phyloP scores from a whole-genome alignment of 2,797 vertebrate genomes.

The Enteromius anoplus region DNA sequence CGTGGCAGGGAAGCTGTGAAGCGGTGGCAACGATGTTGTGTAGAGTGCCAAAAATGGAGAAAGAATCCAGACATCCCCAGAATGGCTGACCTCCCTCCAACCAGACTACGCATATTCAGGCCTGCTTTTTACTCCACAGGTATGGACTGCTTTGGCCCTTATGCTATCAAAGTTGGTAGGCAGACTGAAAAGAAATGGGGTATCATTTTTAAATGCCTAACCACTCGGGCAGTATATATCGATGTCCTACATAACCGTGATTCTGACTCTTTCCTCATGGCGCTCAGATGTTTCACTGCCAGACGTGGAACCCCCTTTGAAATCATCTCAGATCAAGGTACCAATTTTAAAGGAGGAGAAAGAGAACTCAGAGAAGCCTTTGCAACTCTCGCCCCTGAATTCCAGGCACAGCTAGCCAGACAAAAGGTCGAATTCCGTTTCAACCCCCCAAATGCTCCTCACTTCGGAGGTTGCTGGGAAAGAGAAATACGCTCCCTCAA shows the following conservation, averaged over 20 bases:
- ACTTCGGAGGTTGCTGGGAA: background rate
- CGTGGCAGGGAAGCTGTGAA: background rate
- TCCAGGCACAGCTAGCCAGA: background rate
- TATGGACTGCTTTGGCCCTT: background rate
- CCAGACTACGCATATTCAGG: background rate
- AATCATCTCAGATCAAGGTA: background rate
- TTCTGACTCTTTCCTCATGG: background rate
- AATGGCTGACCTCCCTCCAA: background rate
- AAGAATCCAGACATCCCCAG: background rate
- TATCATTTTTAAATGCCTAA: conserved; percentile 1
- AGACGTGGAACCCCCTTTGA: background rate
- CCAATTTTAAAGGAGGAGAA: conserved; percentile 6
- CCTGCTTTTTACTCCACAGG: background rate
- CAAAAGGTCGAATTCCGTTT: background rate
- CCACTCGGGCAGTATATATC: background rate
- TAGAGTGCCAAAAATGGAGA: background rate
- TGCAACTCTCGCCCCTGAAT: background rate
- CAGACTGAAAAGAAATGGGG: background rate
- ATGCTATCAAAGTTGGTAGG: background rate
- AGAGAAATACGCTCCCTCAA: background rate
- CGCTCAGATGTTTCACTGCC: background rate
- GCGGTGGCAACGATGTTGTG: background rate
- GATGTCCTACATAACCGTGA: conserved; percentile 7
- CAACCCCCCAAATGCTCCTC: background rate
- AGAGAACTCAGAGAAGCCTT: background rate